These are phyloP conservation scores for Eugnorisma glareosa DNA, from an alignment of 2,888 invertebrate species.

Conservation along the genomic window DNA sequence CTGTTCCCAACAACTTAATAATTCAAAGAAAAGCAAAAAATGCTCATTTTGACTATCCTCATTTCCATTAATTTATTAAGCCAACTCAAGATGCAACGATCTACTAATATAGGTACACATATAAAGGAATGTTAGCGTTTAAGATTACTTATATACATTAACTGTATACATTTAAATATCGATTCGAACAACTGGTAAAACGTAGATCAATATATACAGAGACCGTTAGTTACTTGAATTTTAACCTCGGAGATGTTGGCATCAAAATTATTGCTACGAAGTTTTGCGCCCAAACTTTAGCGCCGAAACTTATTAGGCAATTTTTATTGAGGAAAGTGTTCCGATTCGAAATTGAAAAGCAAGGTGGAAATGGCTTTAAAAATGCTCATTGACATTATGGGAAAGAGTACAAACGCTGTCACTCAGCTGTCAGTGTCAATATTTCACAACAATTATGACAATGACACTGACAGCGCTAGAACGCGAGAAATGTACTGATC, in stretches of 20 bases:
- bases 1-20: neutral
- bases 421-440: neutral
- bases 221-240: constrained; percentile 81
- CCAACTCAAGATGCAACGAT: constrained; percentile 48
- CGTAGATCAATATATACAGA: constrained; percentile 86
- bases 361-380: constrained; percentile 1
- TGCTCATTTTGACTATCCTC: fast-evolving
- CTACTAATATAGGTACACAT: constrained; percentile 69
- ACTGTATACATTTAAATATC: constrained; percentile 80
- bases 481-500: neutral
- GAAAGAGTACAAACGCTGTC: neutral
- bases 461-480: neutral
- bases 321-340: constrained; percentile 47
- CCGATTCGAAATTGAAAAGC: constrained; percentile 39
- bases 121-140: constrained; percentile 89
- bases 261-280: constrained; percentile 89
- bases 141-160: constrained; percentile 82
- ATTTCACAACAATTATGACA: neutral
- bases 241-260: constrained; percentile 86
- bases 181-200: constrained; percentile 82
- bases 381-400: neutral
- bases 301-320: constrained; percentile 41
- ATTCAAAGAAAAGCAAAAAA: neutral
- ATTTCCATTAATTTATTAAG: constrained; percentile 36
- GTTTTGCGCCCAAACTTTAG: constrained; percentile 81